phyloP scores from a whole-genome alignment of 2,797 vertebrate genomes.

The Ceryle rudis region DNA sequence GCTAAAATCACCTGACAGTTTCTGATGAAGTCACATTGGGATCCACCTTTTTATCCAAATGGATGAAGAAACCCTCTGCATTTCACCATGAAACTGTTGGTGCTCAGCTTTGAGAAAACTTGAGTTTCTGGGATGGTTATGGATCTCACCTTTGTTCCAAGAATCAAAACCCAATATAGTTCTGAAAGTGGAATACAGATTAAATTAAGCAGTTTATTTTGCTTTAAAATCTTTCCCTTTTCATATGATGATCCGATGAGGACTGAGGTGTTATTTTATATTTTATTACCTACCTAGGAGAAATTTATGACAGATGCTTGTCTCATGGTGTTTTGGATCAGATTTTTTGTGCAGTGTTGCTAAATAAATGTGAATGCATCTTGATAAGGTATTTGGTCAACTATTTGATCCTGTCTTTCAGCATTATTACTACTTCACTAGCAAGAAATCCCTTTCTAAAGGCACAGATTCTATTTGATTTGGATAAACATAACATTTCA shows the following conservation, averaged over 20 bases:
- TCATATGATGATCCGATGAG: not conserved
- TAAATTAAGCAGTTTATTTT: not conserved
- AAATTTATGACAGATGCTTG: not conserved
- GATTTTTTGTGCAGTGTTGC: not conserved
- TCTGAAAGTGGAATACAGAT: not conserved
- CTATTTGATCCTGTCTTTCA: not conserved
- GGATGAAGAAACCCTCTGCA: not conserved
- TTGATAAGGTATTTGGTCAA: not conserved
- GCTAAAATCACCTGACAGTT: not conserved
- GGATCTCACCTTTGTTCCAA: not conserved
- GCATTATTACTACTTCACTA: not conserved
- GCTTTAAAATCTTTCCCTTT: not conserved
- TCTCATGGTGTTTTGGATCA: not conserved
- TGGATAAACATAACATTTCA: not conserved
- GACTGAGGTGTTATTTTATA: not conserved
- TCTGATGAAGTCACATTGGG: not conserved
- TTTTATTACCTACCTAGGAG: not conserved
- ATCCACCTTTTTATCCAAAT: not conserved
- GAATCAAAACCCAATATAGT: not conserved
- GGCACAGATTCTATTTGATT: not conserved
- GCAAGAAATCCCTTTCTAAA: not conserved
- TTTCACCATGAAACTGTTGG: not conserved
- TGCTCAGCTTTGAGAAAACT: not conserved
- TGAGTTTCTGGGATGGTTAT: not conserved
- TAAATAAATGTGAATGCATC: not conserved